phyloP scores from a whole-genome alignment of 2,888 invertebrate species.

The Salticus scenicus region DNA sequence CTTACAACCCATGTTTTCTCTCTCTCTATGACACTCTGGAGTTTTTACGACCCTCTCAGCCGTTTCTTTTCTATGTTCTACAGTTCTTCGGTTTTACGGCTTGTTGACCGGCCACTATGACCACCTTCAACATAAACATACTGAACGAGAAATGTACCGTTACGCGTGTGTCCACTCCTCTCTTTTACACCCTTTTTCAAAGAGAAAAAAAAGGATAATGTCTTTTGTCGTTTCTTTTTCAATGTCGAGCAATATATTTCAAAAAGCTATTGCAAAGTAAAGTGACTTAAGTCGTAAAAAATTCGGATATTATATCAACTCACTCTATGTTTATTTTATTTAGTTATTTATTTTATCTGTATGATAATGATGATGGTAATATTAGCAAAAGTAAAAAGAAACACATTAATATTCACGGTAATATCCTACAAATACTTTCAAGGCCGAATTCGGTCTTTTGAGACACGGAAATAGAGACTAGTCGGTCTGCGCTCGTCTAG shows the following conservation, averaged over 20 bases:
- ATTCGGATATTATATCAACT: no score
- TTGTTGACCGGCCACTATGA: slow-evolving; percentile 68
- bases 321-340: no score
- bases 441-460: no score
- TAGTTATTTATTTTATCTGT: no score
- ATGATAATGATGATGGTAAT: no score
- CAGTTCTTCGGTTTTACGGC: slow-evolving; percentile 67
- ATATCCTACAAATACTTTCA: no score
- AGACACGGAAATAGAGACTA: no score
- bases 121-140: slow-evolving; percentile 52
- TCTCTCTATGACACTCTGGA: slow-evolving; percentile 25
- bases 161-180: slow-evolving; percentile 6
- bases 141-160: neutral
- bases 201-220: neutral
- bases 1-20: neutral
- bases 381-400: no score
- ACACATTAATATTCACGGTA: no score
- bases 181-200: neutral
- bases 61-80: slow-evolving; percentile 49
- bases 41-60: slow-evolving; percentile 68
- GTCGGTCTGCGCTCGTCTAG: no score
- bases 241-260: neutral
- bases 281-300: neutral
- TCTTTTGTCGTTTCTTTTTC: neutral
- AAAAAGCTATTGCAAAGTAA: neutral